Base-by-base conservation (phyloP, 2,797 vertebrate genomes). In the Dromococcyx pavoninus region DNA sequence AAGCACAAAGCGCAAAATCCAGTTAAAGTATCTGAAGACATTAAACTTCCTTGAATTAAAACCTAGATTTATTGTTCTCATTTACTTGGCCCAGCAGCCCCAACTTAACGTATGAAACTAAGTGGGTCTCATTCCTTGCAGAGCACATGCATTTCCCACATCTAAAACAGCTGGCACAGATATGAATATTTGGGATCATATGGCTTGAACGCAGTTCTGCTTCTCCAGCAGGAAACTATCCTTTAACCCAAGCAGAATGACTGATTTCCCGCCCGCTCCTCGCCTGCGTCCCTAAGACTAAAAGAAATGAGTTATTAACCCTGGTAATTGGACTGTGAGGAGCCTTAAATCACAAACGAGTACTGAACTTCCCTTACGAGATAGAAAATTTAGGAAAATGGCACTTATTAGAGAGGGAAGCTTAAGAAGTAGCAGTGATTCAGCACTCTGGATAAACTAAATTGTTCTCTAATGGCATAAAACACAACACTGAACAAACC, bases 201-300 rank as follows among this genome's bases (percentile, higher is more conserved):
- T 72, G 91, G 87, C 87, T 94, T 67, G 74, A 94, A 79, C 58
- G 16, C 50, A 87, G 91, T 4, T 39, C 79, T 91, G 90, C 67
- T 92, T 62, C 90, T 96, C 85, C 88, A 96, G 94, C 82, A 96
- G 91, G 91, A 96, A 96, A 93, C 69, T 92, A 92, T 92, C 95
- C 91, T 89, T 77, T 91, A 92, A 70, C 69, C 89, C 35, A 21
- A 60, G 41, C 86, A 96, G 65, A 74, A 85, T 19, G 74, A 75
- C 67, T 91, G 80, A 94, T 62, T 88, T 88, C 88, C 89, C 3
- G 23, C 65, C 89, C 70, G 89, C 24, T 87, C 66, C 67, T 46
- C n/a, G 13, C 33, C 89, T 88, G 78, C 43, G 78, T 74, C 76
- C 79, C 43, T 72, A 44, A 39, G n/a, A 66, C 58, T 56, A 30